Percentiles rank a stretch among this genome's conserved stretches.
Evolutionary conservation across 2,888 invertebrate species (phyloP).

Genomic region (Noctua janthe): DNA sequence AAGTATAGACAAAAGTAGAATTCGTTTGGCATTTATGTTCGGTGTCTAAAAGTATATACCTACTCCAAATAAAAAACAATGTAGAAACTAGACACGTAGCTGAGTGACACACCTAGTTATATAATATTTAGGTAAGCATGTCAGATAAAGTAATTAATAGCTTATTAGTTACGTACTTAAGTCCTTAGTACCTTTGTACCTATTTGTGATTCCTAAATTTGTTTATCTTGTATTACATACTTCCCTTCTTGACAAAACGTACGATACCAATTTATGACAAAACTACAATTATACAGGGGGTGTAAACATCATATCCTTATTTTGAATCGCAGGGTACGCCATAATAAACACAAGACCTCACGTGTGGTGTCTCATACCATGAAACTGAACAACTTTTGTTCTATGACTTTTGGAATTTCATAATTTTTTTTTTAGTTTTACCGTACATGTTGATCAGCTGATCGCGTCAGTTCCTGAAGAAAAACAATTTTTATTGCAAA

Average conservation of each 20-base stretch:
- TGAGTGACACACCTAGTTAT: not conserved
- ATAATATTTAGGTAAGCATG: slow-evolving; percentile 5
- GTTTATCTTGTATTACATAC: not conserved
- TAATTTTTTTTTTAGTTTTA: too few species aligned
- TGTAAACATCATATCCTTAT: too few species aligned
- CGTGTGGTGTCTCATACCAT: too few species aligned
- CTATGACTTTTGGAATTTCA: too few species aligned
- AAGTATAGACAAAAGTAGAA: not conserved
- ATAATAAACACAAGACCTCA: too few species aligned
- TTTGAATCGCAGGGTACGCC: too few species aligned
- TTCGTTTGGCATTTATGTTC: not conserved
- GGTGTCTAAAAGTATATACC: not conserved
- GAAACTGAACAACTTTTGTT: too few species aligned
- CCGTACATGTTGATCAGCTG: too few species aligned
- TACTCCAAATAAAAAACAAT: slow-evolving; percentile 1
- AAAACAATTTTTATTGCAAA: too few species aligned
- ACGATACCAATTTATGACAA: slow-evolving; percentile 4
- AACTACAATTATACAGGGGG: not conserved
- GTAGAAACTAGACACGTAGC: not conserved
- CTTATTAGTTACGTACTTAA: not conserved
- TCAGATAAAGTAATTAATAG: slow-evolving; percentile 18
- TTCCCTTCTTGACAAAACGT: not conserved
- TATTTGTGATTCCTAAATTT: not conserved
- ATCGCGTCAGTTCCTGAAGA: too few species aligned
- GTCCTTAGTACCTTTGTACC: not conserved